A percentile compares a stretch with the other conserved stretches of the same genome.
Conservation (phyloP, 2,797 vertebrate species). For the Champsocephalus gunnari region DNA sequence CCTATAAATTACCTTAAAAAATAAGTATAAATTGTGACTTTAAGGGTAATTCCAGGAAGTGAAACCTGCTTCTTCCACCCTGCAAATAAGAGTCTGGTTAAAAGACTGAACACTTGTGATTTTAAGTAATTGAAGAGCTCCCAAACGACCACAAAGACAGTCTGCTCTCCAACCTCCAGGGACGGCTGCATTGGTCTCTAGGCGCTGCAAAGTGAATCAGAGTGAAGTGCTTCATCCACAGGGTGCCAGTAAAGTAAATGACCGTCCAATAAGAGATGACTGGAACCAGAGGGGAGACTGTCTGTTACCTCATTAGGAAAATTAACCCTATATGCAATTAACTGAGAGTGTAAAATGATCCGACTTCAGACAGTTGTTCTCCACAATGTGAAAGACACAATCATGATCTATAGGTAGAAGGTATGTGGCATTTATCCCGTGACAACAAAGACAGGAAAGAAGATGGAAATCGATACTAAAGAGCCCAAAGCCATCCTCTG, state of each 20-base stretch:
- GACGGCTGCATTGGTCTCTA: constrained; percentile 46
- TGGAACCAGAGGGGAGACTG: constrained; percentile 9
- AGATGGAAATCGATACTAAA: constrained; percentile 59
- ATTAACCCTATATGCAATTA: constrained; percentile 32
- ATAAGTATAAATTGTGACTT: too few species aligned
- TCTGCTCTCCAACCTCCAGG: constrained; percentile 25
- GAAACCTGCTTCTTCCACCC: not conserved
- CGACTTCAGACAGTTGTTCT: too few species aligned
- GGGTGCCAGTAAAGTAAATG: constrained; percentile 68
- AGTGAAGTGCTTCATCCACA: constrained; percentile 37
- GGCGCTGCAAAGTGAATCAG: constrained; percentile 66
- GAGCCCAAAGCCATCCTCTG: constrained; percentile 43
- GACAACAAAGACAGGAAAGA: constrained; percentile 34
- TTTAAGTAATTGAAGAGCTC: constrained; percentile 53
- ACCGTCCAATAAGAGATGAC: constrained; percentile 54
- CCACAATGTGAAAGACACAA: not conserved
- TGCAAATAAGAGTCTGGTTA: not conserved
- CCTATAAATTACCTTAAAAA: not conserved
- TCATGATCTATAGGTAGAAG: constrained; percentile 11
- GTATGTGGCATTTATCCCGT: constrained; percentile 17
- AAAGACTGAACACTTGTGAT: constrained; percentile 4
- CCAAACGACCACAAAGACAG: constrained; percentile 20
- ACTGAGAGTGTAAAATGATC: not conserved
- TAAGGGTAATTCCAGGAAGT: not conserved
- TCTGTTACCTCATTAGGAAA: constrained; percentile 54